A percentile compares a stretch with the other conserved stretches of the same genome.
These are phyloP conservation scores for Periphyllus acericola DNA, from an alignment of 2,888 invertebrate species.

Conservation along the genomic window DNA sequence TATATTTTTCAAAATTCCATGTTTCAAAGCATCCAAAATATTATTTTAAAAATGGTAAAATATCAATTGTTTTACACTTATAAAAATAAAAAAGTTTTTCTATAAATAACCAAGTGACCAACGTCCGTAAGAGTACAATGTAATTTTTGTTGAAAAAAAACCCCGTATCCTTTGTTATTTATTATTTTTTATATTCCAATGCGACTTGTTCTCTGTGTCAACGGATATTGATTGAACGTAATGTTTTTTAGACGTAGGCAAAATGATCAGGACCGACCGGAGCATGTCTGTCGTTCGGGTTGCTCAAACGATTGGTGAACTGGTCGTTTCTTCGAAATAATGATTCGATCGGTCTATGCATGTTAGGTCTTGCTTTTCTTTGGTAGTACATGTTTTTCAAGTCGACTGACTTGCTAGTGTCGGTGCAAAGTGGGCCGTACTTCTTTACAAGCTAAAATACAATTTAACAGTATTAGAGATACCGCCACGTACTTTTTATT, in stretches of 20 bases:
- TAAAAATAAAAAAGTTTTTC: too few species aligned
- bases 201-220: too few species aligned
- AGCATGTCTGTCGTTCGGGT: conserved; percentile 9
- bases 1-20: too few species aligned
- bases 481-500: background rate
- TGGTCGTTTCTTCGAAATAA: conserved; percentile 13
- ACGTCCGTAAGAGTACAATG: too few species aligned
- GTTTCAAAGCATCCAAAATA: too few species aligned
- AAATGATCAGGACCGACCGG: conserved; percentile 3
- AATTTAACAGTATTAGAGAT: conserved; percentile 11
- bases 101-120: too few species aligned
- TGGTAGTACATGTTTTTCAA: background rate
- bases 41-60: too few species aligned
- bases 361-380: background rate
- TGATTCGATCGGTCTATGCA: background rate
- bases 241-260: conserved; percentile 24
- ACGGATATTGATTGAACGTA: too few species aligned
- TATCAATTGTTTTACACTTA: too few species aligned
- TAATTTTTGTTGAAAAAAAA: too few species aligned
- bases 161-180: too few species aligned
- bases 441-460: conserved; percentile 35
- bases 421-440: conserved; percentile 35
- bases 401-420: background rate
- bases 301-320: conserved; percentile 41
- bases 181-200: too few species aligned